phyloP scores from a whole-genome alignment of 1,140 invertebrate species.

The Spodoptera litura region DNA sequence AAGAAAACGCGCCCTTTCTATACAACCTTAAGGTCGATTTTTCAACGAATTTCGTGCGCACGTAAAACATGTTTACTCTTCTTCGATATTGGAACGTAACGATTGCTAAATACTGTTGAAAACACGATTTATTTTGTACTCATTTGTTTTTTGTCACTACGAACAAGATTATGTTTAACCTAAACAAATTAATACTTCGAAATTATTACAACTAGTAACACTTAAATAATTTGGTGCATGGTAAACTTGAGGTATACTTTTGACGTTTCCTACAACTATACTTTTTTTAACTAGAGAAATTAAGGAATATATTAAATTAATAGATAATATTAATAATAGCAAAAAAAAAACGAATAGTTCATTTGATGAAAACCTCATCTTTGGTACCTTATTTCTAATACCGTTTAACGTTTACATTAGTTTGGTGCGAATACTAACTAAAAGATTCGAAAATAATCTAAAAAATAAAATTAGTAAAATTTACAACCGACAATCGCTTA shows the following conservation, averaged over 20 bases:
- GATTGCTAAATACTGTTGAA: constrained; percentile 52
- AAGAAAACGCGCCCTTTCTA: constrained; percentile 4
- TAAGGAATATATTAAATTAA: constrained; percentile 73
- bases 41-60: background rate
- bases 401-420: constrained; percentile 66
- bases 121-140: constrained; percentile 42
- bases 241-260: constrained; percentile 84
- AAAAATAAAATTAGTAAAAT: constrained; percentile 41
- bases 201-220: constrained; percentile 68
- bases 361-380: constrained; percentile 83
- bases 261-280: constrained; percentile 43
- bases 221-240: constrained; percentile 83
- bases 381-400: constrained; percentile 78
- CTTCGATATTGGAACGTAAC: constrained; percentile 13
- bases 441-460: constrained; percentile 1
- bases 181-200: constrained; percentile 69
- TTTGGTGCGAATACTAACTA: constrained; percentile 69
- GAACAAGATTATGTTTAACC: constrained; percentile 54
- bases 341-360: constrained; percentile 70
- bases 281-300: constrained; percentile 41
- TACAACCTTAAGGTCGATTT: constrained; percentile 18
- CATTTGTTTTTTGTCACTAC: constrained; percentile 56
- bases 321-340: background rate
- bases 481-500: constrained; percentile 39
- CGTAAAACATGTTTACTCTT: background rate